These are phyloP conservation scores for Austrofundulus limnaeus DNA, from an alignment of 2,113 vertebrate species.

Conservation along the genomic window DNA sequence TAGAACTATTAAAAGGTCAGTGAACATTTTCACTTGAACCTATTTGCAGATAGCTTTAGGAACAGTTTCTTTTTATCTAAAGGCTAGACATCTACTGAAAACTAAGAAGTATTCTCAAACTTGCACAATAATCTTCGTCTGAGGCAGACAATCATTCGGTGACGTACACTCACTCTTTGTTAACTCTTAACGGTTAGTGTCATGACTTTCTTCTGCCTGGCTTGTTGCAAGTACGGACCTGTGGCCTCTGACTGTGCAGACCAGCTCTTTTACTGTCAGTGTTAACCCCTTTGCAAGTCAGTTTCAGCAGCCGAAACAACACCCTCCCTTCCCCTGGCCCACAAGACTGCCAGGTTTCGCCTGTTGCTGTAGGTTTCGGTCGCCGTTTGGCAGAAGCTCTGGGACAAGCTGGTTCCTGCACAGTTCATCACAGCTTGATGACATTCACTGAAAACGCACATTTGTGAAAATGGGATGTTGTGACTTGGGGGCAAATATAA, in stretches of 20 bases:
- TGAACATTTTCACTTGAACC: background rate
- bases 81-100: background rate
- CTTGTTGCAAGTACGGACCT: conserved; percentile 60
- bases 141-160: conserved; percentile 16
- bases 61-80: no score
- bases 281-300: conserved; percentile 62
- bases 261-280: conserved; percentile 73
- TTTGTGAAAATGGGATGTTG: conserved; percentile 33
- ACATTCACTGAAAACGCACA: conserved; percentile 53
- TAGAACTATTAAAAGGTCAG: no score
- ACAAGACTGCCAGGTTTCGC: conserved; percentile 77
- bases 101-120: background rate
- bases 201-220: conserved; percentile 15
- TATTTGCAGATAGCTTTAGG: background rate
- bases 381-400: conserved; percentile 60
- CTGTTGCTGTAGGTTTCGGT: conserved; percentile 75
- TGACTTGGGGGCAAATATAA: conserved; percentile 36
- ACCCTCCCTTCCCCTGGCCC: conserved; percentile 66
- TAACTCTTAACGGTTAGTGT: conserved; percentile 59
- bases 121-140: background rate
- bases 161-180: conserved; percentile 23
- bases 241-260: conserved; percentile 70
- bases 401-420: conserved; percentile 76
- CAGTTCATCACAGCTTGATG: conserved; percentile 56
- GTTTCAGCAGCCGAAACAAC: conserved; percentile 56